Evolutionary conservation across 2,797 vertebrate species (phyloP).

Genomic region (Cirrhinus molitorella): DNA sequence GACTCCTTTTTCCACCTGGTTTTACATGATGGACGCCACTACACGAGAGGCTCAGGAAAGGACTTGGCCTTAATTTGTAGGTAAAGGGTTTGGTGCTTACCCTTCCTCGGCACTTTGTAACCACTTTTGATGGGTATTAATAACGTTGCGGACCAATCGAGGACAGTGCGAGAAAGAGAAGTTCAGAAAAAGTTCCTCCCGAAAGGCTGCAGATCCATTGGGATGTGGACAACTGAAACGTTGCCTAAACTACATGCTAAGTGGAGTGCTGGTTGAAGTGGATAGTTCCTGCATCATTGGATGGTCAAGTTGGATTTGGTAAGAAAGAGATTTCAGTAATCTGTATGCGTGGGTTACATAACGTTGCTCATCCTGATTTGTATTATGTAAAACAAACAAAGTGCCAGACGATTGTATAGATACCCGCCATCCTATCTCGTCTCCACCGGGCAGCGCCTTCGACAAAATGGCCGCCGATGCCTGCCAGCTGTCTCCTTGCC

Average conservation of each 20-base stretch:
- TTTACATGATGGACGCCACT: slow-evolving; percentile 29
- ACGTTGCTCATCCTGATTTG: slow-evolving; percentile 4
- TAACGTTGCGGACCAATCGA: slow-evolving; percentile 29
- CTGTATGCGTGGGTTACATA: slow-evolving; percentile 9
- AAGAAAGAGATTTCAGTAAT: slow-evolving; percentile 38
- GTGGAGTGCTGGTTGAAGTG: slow-evolving; percentile 13
- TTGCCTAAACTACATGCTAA: not conserved
- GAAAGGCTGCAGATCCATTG: slow-evolving; percentile 16
- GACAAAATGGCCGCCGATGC: slow-evolving; percentile 83
- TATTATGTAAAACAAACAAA: slow-evolving; percentile 15
- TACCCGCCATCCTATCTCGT: slow-evolving; percentile 62
- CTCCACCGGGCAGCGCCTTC: slow-evolving; percentile 76
- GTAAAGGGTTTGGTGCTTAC: slow-evolving; percentile 26
- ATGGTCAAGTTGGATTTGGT: slow-evolving; percentile 45
- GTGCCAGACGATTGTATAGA: slow-evolving; percentile 28
- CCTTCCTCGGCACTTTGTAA: slow-evolving; percentile 31
- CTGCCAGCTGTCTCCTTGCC: slow-evolving; percentile 80
- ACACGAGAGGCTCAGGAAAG: slow-evolving; percentile 43
- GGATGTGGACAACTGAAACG: slow-evolving; percentile 28
- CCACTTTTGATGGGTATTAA: slow-evolving; percentile 38
- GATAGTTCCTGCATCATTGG: slow-evolving; percentile 29
- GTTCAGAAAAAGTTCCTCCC: slow-evolving; percentile 14
- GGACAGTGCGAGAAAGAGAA: not conserved
- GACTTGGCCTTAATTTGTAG: slow-evolving; percentile 53
- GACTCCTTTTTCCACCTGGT: slow-evolving; percentile 69